Evolutionary conservation across 2,113 vertebrate species (phyloP), one percentile per base, ranked within the genome.

Genomic region (Miniopterus natalensis): DNA sequence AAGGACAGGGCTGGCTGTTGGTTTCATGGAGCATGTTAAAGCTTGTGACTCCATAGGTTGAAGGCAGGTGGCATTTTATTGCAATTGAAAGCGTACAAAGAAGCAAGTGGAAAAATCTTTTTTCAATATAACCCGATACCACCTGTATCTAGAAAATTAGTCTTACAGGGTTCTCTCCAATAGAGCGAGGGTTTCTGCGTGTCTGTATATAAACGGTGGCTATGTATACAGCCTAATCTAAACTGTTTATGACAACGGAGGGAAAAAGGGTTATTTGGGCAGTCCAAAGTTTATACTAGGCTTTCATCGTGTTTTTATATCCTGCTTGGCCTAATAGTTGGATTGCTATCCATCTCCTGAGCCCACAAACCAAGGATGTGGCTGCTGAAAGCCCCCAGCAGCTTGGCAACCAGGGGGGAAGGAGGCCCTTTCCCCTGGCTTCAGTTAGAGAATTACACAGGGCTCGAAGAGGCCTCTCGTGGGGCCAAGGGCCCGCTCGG

Each of bases 191-290:
- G 1, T 15, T 68, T 77, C 66, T 36, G 88, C 8, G 23, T 14
- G 3, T 40, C 29, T 78, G 29, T 63, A 25, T 51, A 42, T 57
- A 40, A 68, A 74, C 0, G 0, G 66, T 27, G 84, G 65, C 66
- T 81, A 0, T 57, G 4, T 55, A 78, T 4, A 90, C 66, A 65
- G 84, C 23, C 9, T 31, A 0, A 15, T 77, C 88, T 80, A 88
- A 92, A 95, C 77, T 59, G 81, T 94, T 93, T 21, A 45, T 8
- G 45, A n/a, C 17, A 63, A 15, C 29, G n/a, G 53, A 93, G 36
- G 86, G 14, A 1, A 21, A 25, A 74, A 31, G 55, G 29, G 57
- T 85, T 89, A 90, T 93, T 73, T 94, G 90, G 84, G 86, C 84
- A 81, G 92, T 27, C 31, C 11, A 2, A 51, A 95, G 92, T 95